Base-by-base conservation (phyloP, 23 tunicate genomes). In the Halocynthia aurantium region DNA sequence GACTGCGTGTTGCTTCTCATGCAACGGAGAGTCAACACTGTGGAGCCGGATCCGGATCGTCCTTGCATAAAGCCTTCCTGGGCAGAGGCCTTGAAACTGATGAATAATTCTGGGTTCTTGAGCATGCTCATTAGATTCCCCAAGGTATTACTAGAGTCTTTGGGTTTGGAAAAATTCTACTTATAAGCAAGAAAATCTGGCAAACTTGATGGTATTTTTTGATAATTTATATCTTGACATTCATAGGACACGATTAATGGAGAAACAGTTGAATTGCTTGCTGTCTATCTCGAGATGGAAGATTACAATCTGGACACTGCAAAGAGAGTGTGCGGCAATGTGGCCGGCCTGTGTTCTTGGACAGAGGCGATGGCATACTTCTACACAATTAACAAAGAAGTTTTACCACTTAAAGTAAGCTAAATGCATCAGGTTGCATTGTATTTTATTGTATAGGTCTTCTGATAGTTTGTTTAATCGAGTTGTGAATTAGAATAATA, bases 271-370 rank as follows among this genome's bases (percentile, higher is more conserved):
- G 94, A 88, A 20, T 70, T 83, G 0, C 76, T 88, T 44, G 73
- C 51, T 13, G 87, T 87, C 6, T 88, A 82, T 64, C 71, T 88
- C 77, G 87, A 88, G 21, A 83, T 83, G 84, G 94, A 88, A 53
- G 94, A 88, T 69, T 88, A 88, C 76, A 88, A 88, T 58, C 53
- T 88, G 57, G 94, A 88, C 20, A 88, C 86, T 11, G 94, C 94
- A 4, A 88, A 88, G 87, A 82, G 78, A 64, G 94, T 88, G 17
- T 88, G 86, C 56, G 86, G 87, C 52, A 82, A 88, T 55, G 94
- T 88, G 10, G 94, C 94, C 8, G 94, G 94, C 15, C 73, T 88
- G 18, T 88, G 94, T 62, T 81, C 94, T 52, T 88, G 94, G 94
- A 82, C 94, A 6, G 84, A 81, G 52, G 94, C 94, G 10, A 88